Conservation (phyloP, 2,888 invertebrate genomes). For the Tenthredo amoena region DNA sequence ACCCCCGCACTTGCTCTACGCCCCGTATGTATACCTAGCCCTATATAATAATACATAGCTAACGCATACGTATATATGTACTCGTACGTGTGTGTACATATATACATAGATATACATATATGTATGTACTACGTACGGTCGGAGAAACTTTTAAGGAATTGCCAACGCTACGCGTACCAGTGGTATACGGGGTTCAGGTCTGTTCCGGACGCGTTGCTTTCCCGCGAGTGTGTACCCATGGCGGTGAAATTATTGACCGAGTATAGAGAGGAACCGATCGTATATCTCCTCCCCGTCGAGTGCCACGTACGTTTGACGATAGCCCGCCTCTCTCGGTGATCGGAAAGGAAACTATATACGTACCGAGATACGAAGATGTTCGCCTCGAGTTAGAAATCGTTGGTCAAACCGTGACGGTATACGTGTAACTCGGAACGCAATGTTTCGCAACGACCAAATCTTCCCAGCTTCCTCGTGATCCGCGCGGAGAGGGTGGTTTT, state of each 20-base stretch:
- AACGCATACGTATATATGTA: background rate
- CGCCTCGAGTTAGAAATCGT: background rate
- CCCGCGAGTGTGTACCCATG: background rate
- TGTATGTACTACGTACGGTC: conserved; percentile 15
- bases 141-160: conserved; percentile 59
- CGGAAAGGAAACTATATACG: background rate
- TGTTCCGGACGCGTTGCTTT: conserved; percentile 57
- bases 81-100: background rate
- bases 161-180: conserved; percentile 1
- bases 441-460: conserved; percentile 10
- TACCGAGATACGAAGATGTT: too few relatives aligned
- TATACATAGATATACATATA: background rate
- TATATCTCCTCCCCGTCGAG: background rate
- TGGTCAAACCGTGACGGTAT: background rate
- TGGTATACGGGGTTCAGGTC: conserved; percentile 31
- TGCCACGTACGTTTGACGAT: background rate
- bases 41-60: background rate
- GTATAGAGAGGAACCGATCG: background rate
- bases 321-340: background rate
- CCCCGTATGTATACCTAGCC: background rate
- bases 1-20: conserved; percentile 1
- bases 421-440: background rate
- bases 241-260: conserved; percentile 44
- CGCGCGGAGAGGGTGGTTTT: conserved; percentile 38
- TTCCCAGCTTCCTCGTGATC: conserved; percentile 36